A percentile compares a stretch with the other conserved stretches of the same genome.
phyloP scores from a whole-genome alignment of 2,888 invertebrate species.

The Aphelenchoides bicaudatus region DNA sequence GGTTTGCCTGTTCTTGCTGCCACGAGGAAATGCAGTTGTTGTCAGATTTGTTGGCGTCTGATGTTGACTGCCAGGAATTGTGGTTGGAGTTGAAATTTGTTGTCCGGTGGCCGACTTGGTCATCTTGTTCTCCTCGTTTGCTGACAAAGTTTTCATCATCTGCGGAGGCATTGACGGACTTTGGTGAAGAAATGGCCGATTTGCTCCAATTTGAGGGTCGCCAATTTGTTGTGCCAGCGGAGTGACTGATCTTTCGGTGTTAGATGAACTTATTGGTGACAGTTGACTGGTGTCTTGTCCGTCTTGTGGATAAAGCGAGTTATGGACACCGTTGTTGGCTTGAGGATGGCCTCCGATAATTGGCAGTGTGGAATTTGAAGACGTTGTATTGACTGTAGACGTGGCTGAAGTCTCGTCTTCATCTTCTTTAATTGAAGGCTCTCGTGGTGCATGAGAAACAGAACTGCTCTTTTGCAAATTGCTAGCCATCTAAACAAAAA shows the following conservation, averaged over 20 bases:
- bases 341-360: conserved; percentile 26
- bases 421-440: conserved; percentile 58
- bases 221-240: conserved; percentile 21
- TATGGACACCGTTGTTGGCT: conserved; percentile 6
- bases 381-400: conserved; percentile 27
- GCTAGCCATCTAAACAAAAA: conserved; percentile 11
- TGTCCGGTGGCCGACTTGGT: conserved; percentile 55
- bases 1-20: conserved; percentile 58
- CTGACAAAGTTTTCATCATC: conserved; percentile 39
- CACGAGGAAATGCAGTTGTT: conserved; percentile 41
- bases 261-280: conserved; percentile 13
- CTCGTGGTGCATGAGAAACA: conserved; percentile 57
- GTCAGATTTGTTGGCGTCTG: background rate
- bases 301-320: background rate
- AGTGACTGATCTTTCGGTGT: conserved; percentile 26
- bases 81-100: conserved; percentile 28
- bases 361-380: conserved; percentile 28
- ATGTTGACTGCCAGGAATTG: background rate
- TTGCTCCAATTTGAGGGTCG: conserved; percentile 4
- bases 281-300: conserved; percentile 12
- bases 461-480: conserved; percentile 26
- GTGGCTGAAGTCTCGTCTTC: conserved; percentile 48
- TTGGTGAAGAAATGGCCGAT: conserved; percentile 44
- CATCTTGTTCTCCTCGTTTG: conserved; percentile 42
- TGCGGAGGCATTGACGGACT: conserved; percentile 59